Conservation (phyloP, 2,797 vertebrate species). For the Hippopotamyrus pictus region DNA sequence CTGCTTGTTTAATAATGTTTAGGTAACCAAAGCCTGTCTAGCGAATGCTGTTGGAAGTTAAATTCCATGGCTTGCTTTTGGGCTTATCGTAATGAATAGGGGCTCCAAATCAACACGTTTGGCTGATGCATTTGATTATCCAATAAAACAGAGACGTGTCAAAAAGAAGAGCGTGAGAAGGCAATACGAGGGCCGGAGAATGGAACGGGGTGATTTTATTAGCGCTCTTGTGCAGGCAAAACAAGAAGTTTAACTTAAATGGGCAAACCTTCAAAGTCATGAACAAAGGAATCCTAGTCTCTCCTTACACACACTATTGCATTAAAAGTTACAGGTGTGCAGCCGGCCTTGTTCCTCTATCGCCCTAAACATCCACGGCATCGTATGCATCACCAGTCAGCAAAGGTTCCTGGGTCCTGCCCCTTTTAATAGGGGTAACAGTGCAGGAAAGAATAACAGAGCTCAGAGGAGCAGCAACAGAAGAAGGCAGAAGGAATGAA, state of each 20-base stretch:
- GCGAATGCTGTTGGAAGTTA: neutral
- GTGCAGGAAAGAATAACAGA: neutral
- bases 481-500: neutral
- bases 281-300: neutral
- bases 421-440: neutral
- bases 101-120: neutral
- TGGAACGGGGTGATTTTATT: neutral
- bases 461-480: neutral
- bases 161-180: neutral
- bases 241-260: neutral
- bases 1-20: neutral
- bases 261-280: neutral
- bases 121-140: neutral
- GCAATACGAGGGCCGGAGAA: neutral
- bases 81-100: neutral
- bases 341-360: neutral
- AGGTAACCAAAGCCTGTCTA: neutral
- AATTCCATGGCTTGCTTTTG: neutral
- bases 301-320: neutral
- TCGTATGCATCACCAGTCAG: neutral
- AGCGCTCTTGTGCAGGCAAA: neutral
- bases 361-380: neutral
- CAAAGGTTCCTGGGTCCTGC: neutral
- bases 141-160: neutral
- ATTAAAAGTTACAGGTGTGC: constrained; percentile 1